Base-by-base conservation (phyloP, 2,888 invertebrate species). In the Dryomyza anilis region DNA sequence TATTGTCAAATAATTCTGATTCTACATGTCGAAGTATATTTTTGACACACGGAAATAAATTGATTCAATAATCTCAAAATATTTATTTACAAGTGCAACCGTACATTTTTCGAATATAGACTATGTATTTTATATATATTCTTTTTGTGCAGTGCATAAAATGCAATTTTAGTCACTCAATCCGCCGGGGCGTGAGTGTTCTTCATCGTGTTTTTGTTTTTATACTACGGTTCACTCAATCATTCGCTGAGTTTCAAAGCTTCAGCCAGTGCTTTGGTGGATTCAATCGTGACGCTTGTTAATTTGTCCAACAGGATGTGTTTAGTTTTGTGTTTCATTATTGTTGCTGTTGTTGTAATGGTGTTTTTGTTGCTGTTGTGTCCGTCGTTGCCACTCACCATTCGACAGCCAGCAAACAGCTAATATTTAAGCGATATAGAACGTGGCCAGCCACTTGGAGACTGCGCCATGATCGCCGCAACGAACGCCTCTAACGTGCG, bases 261-360 rank as follows among this genome's bases (percentile, higher is more conserved):
- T 30, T 53, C 12, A 8, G 5, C 50, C 12, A 19, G 23, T 23
- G 55, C 55, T 33, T 14, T n/a, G n/a, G n/a, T n/a, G 16, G 7
- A 12, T 29, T 16, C 53, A 33, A 56, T 63, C 63, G 63, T 63
- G 63, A 63, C 39, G 55, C 63, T 63, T 63, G 56, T 63, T 63
- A 63, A 63, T 63, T 63, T 63, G 56, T 63, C 48, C 55, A 63
- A 56, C 48, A 63, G 56, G 61, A 61, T 52, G 53, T 61, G 52
- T 25, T 61, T 59, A 59, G 60, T 43, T 29, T 58, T 6, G 43
- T 58, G 19, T 33, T 59, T 30, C 30, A 60, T 48, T 27, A 8
- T 12, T 48, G 39, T 52, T 52, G 33, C 14, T 53, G 50, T 52
- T 29, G 16, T 39, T 52, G 25, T 52, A 52, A 12, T 21, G n/a